Conservation (phyloP, 2,888 invertebrate species). For the Nebria salina region DNA sequence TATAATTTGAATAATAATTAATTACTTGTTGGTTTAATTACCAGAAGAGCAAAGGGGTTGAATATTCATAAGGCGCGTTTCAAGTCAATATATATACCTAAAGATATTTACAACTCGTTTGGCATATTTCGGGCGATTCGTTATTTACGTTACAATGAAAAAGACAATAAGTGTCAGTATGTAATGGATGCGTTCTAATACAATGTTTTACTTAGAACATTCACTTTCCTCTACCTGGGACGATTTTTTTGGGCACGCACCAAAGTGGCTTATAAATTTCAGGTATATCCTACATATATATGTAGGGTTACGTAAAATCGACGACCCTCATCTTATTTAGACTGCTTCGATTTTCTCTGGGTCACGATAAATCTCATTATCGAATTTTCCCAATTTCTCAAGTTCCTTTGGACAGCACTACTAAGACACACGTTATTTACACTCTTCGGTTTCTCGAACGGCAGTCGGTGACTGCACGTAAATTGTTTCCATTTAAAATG, state of each 20-base stretch:
- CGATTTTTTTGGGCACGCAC: neutral
- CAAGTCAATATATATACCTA: neutral
- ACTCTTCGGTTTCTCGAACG: slow-evolving; percentile 11
- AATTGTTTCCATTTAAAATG: slow-evolving; percentile 1
- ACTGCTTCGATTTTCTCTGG: slow-evolving; percentile 36
- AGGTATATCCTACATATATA: neutral
- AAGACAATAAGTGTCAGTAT: neutral
- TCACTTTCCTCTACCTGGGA: neutral
- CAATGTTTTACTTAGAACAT: neutral
- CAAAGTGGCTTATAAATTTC: slow-evolving; percentile 16
- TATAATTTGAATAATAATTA: slow-evolving; percentile 1
- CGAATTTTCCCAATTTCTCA: slow-evolving; percentile 40
- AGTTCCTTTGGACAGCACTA: slow-evolving; percentile 10
- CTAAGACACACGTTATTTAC: slow-evolving; percentile 34
- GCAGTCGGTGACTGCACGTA: slow-evolving; percentile 33
- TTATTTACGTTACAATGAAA: neutral
- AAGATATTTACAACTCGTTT: neutral
- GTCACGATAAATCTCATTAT: slow-evolving; percentile 39
- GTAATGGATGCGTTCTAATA: neutral
- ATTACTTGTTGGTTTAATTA: neutral
- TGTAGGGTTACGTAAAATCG: slow-evolving; percentile 33
- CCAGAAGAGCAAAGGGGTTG: neutral
- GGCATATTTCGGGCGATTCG: neutral
- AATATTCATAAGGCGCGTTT: neutral
- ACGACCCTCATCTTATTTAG: slow-evolving; percentile 32